Evolutionary conservation across 2,797 vertebrate genomes (phyloP).

Genomic region (Vespertilio murinus): DNA sequence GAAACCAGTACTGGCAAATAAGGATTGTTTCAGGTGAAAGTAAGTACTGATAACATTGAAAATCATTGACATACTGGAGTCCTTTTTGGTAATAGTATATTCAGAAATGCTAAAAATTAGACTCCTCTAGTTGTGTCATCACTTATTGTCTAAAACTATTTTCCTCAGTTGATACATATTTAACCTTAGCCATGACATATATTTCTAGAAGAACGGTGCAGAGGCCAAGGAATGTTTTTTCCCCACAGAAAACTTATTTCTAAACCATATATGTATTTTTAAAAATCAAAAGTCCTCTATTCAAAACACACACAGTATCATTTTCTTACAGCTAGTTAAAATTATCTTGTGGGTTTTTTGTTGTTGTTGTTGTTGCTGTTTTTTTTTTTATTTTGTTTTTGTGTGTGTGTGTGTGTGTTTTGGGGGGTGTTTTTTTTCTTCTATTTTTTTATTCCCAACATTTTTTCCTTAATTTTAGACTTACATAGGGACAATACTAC

Average conservation of each 20-base stretch:
- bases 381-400: no score
- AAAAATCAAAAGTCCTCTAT: slow-evolving; percentile 19
- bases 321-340: slow-evolving; percentile 52
- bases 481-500: slow-evolving; percentile 15
- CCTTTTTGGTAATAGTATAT: slow-evolving; percentile 61
- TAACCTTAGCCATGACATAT: slow-evolving; percentile 48
- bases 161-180: slow-evolving; percentile 46
- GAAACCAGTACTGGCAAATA: slow-evolving; percentile 77
- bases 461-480: neutral
- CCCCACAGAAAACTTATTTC: slow-evolving; percentile 44
- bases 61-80: slow-evolving; percentile 59
- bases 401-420: no score
- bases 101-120: slow-evolving; percentile 74
- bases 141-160: slow-evolving; percentile 33
- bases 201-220: slow-evolving; percentile 50
- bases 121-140: neutral
- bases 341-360: neutral
- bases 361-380: no score
- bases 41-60: slow-evolving; percentile 76
- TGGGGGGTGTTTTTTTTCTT: no score
- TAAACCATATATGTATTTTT: slow-evolving; percentile 35
- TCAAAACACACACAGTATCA: neutral
- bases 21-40: slow-evolving; percentile 82
- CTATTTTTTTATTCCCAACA: no score
- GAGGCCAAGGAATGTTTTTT: slow-evolving; percentile 29